A percentile compares a stretch with the other conserved stretches of the same genome.
Evolutionary conservation across 2,888 invertebrate species (phyloP).

Genomic region (Galerucella calmariensis): DNA sequence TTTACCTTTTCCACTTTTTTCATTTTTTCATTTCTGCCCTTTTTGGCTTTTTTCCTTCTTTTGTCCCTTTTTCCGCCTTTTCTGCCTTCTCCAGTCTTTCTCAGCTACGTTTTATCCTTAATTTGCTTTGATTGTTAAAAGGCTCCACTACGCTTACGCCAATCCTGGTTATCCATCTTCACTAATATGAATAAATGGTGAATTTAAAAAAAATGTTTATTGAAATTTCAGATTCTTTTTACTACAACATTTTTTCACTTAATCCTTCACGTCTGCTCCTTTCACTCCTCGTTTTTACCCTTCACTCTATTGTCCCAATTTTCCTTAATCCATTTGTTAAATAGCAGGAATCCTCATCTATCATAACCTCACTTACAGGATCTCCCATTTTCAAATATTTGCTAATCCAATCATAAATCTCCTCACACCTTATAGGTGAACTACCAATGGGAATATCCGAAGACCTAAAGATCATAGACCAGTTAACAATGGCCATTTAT

Average conservation of each 20-base stretch:
- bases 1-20: too few relatives aligned
- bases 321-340: slow-evolving; percentile 4
- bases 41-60: too few relatives aligned
- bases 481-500: not conserved
- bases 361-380: not conserved
- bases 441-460: not conserved
- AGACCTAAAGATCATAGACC: not conserved
- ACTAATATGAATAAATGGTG: too few relatives aligned
- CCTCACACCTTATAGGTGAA: not conserved
- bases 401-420: slow-evolving; percentile 4
- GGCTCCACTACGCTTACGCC: too few relatives aligned
- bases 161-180: too few relatives aligned
- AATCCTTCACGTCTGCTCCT: not conserved
- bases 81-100: too few relatives aligned
- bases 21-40: too few relatives aligned
- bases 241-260: not conserved
- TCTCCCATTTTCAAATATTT: slow-evolving; percentile 2
- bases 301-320: slow-evolving; percentile 4
- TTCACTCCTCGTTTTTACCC: not conserved
- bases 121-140: too few relatives aligned
- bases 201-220: too few relatives aligned
- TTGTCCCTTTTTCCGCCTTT: too few relatives aligned
- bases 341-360: slow-evolving; percentile 2
- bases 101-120: too few relatives aligned
- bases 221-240: too few relatives aligned